A percentile compares a stretch with the other conserved stretches of the same genome.
Conservation (phyloP, 2,113 vertebrate species). For the Amia ocellicauda region DNA sequence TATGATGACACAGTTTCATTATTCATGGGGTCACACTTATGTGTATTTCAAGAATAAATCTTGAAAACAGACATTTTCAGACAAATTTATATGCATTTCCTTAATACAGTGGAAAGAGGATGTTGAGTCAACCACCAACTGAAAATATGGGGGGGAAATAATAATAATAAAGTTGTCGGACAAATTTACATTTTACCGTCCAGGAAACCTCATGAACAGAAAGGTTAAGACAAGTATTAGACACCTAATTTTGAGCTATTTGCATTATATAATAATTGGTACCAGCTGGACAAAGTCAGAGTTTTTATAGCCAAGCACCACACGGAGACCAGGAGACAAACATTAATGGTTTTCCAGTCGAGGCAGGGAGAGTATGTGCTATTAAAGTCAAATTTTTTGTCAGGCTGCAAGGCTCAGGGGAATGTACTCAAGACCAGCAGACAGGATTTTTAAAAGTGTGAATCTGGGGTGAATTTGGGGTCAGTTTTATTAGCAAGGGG, state of each 20-base stretch:
- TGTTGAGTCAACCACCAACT: no score
- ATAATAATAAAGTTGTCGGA: no score
- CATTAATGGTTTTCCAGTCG: neutral
- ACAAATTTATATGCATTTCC: no score
- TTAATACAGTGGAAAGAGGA: no score
- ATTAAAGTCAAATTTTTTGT: neutral
- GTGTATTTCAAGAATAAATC: no score
- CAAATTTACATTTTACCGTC: neutral
- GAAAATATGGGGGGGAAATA: no score
- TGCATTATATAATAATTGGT: neutral
- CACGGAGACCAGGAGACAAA: neutral
- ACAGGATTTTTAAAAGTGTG: neutral
- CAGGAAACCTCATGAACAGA: neutral
- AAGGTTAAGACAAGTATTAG: neutral
- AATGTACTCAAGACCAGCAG: neutral
- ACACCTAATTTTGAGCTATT: neutral
- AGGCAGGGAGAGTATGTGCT: neutral
- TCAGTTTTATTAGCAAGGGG: no score
- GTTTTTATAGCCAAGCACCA: neutral
- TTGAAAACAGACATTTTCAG: no score
- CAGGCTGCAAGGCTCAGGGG: neutral
- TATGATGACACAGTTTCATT: no score
- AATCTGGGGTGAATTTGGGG: no score
- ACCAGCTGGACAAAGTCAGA: neutral
- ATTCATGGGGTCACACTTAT: no score